phyloP scores from a whole-genome alignment of 2,113 vertebrate species.

The Dicrurus megarhynchus region DNA sequence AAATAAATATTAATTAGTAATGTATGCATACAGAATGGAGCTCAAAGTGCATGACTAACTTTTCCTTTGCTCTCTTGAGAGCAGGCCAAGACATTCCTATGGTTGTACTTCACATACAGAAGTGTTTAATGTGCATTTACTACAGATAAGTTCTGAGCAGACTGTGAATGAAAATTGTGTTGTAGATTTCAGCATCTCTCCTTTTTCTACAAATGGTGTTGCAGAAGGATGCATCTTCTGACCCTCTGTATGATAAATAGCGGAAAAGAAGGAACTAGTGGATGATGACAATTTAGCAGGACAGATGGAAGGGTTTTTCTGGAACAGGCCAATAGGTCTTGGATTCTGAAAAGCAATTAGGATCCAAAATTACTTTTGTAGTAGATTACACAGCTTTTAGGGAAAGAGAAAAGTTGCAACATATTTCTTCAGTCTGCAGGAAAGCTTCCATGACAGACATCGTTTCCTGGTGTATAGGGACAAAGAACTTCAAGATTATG shows the following conservation, averaged over 20 bases:
- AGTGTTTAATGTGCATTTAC: neutral
- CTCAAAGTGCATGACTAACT: neutral
- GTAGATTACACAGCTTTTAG: neutral
- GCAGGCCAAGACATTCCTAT: neutral
- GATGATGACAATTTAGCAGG: neutral
- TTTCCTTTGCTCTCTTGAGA: neutral
- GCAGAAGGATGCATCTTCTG: neutral
- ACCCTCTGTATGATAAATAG: neutral
- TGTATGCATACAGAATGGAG: neutral
- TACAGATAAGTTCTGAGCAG: neutral
- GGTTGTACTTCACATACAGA: neutral
- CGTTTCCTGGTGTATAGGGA: constrained; percentile 13
- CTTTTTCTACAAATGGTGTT: neutral
- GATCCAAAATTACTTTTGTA: neutral
- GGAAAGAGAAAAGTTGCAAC: neutral
- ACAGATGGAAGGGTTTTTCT: neutral
- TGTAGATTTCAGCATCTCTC: neutral
- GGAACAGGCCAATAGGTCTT: neutral
- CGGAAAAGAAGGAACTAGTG: neutral
- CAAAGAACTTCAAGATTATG: constrained; percentile 3
- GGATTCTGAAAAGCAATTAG: neutral
- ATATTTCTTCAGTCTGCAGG: constrained; percentile 46
- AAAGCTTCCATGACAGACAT: constrained; percentile 50
- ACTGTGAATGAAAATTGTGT: neutral
- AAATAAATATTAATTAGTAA: neutral